These are phyloP conservation scores for Crypturellus tataupa DNA, from an alignment of 2,797 vertebrate genomes.

Conservation along the genomic window DNA sequence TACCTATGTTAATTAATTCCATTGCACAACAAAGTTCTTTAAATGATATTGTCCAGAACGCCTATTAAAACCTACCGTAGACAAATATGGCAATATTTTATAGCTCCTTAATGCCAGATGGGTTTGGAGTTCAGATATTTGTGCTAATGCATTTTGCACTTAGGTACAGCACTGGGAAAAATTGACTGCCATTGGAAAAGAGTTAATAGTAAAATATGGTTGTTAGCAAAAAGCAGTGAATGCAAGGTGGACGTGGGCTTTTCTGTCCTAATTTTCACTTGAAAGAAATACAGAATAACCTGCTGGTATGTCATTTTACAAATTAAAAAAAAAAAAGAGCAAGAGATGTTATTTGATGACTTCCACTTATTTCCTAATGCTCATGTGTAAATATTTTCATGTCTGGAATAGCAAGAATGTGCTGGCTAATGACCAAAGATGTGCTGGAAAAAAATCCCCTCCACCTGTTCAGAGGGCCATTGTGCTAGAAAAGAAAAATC, in stretches of 20 bases:
- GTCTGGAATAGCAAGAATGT: constrained; percentile 69
- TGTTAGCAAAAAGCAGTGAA: background rate
- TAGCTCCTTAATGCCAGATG: constrained; percentile 37
- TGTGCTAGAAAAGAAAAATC: constrained; percentile 9
- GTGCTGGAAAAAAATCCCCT: constrained; percentile 61
- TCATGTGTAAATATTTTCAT: constrained; percentile 52
- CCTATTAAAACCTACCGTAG: constrained; percentile 58
- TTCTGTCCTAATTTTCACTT: background rate
- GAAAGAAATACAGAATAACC: background rate
- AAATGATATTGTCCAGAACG: constrained; percentile 72
- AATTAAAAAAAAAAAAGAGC: background rate
- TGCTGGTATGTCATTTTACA: background rate
- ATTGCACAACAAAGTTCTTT: constrained; percentile 61
- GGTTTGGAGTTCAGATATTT: constrained; percentile 71
- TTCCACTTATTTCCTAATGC: background rate
- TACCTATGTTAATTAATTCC: constrained; percentile 76
- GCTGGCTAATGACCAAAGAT: constrained; percentile 60
- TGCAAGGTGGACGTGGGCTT: constrained; percentile 17
- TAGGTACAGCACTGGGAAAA: constrained; percentile 64
- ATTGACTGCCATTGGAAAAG: constrained; percentile 26
- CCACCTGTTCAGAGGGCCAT: constrained; percentile 49
- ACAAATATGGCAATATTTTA: constrained; percentile 50
- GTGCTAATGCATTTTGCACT: constrained; percentile 56
- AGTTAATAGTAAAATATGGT: constrained; percentile 45
- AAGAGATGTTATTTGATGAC: background rate